Conservation (phyloP, 2,888 invertebrate species). For the Pedicia rivosa region DNA sequence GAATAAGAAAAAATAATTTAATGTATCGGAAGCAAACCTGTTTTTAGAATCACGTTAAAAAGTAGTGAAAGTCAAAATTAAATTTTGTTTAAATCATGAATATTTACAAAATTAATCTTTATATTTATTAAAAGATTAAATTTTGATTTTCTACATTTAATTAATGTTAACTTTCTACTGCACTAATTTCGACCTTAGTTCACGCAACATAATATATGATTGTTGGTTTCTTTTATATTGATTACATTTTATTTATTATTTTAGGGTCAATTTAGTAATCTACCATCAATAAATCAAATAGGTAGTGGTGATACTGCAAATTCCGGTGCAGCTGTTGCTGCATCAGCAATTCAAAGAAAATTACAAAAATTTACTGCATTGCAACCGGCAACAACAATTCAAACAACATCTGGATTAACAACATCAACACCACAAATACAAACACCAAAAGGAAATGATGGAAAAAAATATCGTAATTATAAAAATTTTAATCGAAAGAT, state of each 20-base stretch:
- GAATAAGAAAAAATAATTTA: no score
- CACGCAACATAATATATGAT: no score
- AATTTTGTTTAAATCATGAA: no score
- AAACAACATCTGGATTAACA: slow-evolving; percentile 23
- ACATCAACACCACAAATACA: not conserved
- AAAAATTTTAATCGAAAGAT: not conserved
- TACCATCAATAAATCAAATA: slow-evolving; percentile 20
- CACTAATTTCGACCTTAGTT: no score
- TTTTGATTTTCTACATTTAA: no score
- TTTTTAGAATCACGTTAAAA: no score
- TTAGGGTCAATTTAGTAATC: slow-evolving; percentile 19
- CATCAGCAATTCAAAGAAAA: slow-evolving; percentile 54
- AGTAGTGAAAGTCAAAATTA: no score
- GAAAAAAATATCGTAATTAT: slow-evolving; percentile 43
- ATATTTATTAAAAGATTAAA: no score
- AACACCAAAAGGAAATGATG: slow-evolving; percentile 42
- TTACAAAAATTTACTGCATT: slow-evolving; percentile 16
- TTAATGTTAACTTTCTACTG: no score
- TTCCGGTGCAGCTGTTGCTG: slow-evolving; percentile 78
- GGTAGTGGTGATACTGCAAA: slow-evolving; percentile 41
- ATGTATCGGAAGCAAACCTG: no score
- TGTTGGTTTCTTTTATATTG: no score
- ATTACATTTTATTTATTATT: not conserved
- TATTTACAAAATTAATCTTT: no score
- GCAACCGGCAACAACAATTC: slow-evolving; percentile 29